These are phyloP conservation scores for Pelecanus crispus DNA, from an alignment of 2,113 vertebrate species.

Conservation along the genomic window DNA sequence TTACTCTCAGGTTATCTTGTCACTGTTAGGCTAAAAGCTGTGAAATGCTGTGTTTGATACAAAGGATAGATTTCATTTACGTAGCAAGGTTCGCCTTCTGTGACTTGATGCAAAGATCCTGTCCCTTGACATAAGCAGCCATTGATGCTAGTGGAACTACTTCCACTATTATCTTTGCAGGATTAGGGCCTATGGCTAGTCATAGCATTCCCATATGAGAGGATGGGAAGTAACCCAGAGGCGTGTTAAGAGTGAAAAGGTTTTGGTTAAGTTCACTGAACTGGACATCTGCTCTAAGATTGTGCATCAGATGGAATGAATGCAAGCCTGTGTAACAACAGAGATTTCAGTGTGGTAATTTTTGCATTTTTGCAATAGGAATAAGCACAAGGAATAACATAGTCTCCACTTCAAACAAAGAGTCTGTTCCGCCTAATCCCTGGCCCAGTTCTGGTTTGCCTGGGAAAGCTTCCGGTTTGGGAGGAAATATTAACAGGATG, in stretches of 20 bases:
- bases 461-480: conserved; percentile 62
- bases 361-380: conserved; percentile 68
- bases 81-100: background rate
- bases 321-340: background rate
- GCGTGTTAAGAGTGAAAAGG: background rate
- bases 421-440: conserved; percentile 70
- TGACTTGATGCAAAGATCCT: background rate
- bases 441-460: conserved; percentile 83
- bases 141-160: background rate
- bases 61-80: background rate
- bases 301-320: background rate
- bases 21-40: background rate
- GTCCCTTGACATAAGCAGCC: background rate
- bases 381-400: conserved; percentile 83
- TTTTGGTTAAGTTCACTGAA: background rate
- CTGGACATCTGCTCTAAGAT: background rate
- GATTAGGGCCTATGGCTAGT: background rate
- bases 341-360: background rate
- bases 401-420: conserved; percentile 78
- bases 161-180: background rate
- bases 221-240: background rate
- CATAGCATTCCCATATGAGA: background rate
- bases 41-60: background rate
- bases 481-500: conserved; percentile 77
- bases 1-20: background rate